These are phyloP conservation scores for Scaptomyza flava DNA, from an alignment of 2,888 invertebrate species.

Conservation along the genomic window DNA sequence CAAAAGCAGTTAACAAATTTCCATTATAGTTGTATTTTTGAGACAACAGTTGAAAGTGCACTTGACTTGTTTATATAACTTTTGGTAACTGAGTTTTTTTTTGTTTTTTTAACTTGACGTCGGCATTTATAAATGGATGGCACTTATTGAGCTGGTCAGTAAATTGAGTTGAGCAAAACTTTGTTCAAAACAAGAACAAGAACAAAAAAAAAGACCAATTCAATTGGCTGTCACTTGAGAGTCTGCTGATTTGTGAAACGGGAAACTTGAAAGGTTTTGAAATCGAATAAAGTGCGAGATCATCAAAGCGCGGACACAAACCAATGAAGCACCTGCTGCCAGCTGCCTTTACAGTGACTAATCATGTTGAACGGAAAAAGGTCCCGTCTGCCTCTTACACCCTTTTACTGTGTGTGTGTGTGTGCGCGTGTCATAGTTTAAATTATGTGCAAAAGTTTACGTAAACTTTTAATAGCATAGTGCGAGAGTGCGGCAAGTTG, in stretches of 20 bases:
- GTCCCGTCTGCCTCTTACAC: conserved; percentile 7
- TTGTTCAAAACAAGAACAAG: background rate
- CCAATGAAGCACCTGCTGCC: conserved; percentile 26
- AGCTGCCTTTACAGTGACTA: conserved; percentile 48
- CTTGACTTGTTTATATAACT: conserved; percentile 11
- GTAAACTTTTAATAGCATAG: conserved; percentile 76
- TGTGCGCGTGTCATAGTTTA: conserved; percentile 63
- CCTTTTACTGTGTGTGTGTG: background rate
- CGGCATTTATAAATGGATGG: conserved; percentile 50
- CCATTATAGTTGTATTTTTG: no score
- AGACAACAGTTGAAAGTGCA: background rate
- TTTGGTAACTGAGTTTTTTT: background rate
- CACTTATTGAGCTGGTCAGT: conserved; percentile 16
- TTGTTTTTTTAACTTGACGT: background rate
- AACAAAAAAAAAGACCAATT: background rate
- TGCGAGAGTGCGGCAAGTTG: conserved; percentile 25
- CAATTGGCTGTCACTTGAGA: conserved; percentile 35
- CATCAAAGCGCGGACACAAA: conserved; percentile 30
- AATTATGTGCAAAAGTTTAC: conserved; percentile 76
- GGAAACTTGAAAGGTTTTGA: conserved; percentile 16
- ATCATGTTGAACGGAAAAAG: conserved; percentile 52
- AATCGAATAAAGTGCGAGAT: conserved; percentile 59
- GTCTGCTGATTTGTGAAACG: conserved; percentile 8
- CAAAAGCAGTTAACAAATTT: background rate
- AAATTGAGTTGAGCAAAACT: conserved; percentile 33